Evolutionary conservation across 2,113 vertebrate species (phyloP).

Genomic region (Cyanocitta stelleri): DNA sequence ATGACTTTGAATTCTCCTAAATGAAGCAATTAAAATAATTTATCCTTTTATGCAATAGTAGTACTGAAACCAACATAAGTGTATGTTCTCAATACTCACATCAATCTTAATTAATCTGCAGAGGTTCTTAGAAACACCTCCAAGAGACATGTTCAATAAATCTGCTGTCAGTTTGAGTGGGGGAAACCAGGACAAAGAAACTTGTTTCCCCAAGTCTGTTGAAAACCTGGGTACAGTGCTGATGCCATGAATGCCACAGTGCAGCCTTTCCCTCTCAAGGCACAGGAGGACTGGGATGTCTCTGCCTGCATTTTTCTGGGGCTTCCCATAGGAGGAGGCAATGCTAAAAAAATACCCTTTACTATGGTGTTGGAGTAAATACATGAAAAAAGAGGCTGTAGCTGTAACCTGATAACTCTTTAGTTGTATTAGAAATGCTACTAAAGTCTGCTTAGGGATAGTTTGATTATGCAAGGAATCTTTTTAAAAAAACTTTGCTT

Average conservation of each 20-base stretch:
- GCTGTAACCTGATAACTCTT: not conserved
- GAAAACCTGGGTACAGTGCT: not conserved
- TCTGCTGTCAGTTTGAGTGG: not conserved
- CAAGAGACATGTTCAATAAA: not conserved
- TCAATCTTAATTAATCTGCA: constrained; percentile 1
- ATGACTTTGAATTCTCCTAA: not conserved
- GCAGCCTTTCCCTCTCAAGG: not conserved
- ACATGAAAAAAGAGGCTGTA: not conserved
- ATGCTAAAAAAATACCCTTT: not conserved
- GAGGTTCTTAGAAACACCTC: not conserved
- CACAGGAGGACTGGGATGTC: not conserved
- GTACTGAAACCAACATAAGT: not conserved
- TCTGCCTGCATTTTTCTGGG: not conserved
- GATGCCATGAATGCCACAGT: not conserved
- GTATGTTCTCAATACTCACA: not conserved
- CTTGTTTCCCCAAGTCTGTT: not conserved
- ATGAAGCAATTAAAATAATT: not conserved
- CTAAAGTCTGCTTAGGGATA: not conserved
- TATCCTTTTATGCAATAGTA: not conserved
- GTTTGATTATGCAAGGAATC: not conserved
- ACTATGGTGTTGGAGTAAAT: not conserved
- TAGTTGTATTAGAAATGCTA: not conserved
- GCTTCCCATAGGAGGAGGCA: not conserved
- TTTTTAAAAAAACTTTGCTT: not conserved
- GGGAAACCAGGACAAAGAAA: not conserved